These are phyloP conservation scores for Orthosia gracilis DNA, from an alignment of 2,888 invertebrate genomes.

Conservation along the genomic window DNA sequence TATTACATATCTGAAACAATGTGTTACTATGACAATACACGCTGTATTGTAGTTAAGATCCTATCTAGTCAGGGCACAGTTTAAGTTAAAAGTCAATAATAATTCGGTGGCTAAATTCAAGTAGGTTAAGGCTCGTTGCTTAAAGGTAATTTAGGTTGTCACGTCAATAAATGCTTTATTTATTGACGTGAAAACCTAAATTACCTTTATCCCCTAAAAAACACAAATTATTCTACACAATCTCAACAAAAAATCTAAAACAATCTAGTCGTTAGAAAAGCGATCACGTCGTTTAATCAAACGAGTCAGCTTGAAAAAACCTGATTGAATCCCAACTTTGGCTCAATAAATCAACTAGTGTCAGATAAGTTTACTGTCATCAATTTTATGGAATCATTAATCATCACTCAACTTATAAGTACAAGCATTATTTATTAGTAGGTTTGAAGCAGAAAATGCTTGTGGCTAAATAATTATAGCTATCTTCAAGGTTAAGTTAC, in stretches of 20 bases:
- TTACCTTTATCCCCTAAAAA: conserved; percentile 12
- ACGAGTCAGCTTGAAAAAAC: conserved; percentile 46
- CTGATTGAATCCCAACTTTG: conserved; percentile 64
- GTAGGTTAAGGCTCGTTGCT: no score
- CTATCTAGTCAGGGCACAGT: background rate
- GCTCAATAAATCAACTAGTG: conserved; percentile 69
- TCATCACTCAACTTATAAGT: conserved; percentile 64
- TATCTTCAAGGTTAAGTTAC: background rate
- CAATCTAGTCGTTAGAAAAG: conserved; percentile 55
- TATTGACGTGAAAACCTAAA: background rate
- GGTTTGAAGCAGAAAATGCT: conserved; percentile 62
- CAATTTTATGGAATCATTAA: conserved; percentile 66
- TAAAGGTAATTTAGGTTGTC: no score
- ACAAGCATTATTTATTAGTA: conserved; percentile 59
- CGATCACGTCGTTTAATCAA: conserved; percentile 44
- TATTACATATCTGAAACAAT: conserved; percentile 33
- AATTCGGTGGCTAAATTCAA: background rate
- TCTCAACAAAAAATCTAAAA: conserved; percentile 35
- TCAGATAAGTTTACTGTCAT: conserved; percentile 70
- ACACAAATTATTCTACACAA: conserved; percentile 23
- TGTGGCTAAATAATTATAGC: background rate
- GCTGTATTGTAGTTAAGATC: background rate
- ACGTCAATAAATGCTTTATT: no score
- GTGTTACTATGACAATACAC: background rate
- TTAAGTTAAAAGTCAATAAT: background rate